Base-by-base conservation (phyloP, 2,888 invertebrate species). In the Agonopterix alstromeriana region DNA sequence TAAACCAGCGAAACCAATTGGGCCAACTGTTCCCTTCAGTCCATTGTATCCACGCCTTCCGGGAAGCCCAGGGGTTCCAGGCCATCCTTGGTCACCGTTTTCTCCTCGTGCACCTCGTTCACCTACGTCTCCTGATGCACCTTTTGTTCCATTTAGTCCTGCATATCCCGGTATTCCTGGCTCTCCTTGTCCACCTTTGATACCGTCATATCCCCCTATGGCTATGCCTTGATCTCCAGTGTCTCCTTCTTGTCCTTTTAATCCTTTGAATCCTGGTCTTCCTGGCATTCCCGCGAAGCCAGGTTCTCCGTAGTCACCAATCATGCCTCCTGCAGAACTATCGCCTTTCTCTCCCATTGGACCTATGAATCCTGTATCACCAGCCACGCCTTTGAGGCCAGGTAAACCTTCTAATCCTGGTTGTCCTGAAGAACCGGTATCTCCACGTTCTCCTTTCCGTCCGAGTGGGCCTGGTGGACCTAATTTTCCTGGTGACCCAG, bases 181-280 rank as follows among this genome's bases (percentile, higher is more conserved):
- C 10, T 90, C 81, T 56, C 95, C 95, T 44, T 78, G 80, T 43
- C 89, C 86, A 50, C 95, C 95, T 47, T 86, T 91, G 14, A 66
- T 50, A 1, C 93, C 93, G 10, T 62, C 53, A 10, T 90, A 90
- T 58, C 92, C 89, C 36, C 51, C 53, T 42, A 64, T 53, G 11
- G 85, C 80, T 10, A 58, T 43, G 2, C 94, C 93, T 9, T 89
- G 78, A 51, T 87, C 83, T 41, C 94, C 94, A 58, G 82, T 84
- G 0, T 72, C 70, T 48, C 94, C 94, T 58, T 80, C 82, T 9
- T 62, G 50, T 35, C 94, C 94, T 54, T 70, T 58, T 36, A 44
- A 90, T 27, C 75, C 77, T 43, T 50, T 50, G 36, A 54, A 48
- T 43, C 90, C 91, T 38, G 68, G 55, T 61, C 53, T 53, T 42